These are phyloP conservation scores for Metridium senile DNA, from an alignment of 92 coral and sea anemone genomes.

Conservation along the genomic window DNA sequence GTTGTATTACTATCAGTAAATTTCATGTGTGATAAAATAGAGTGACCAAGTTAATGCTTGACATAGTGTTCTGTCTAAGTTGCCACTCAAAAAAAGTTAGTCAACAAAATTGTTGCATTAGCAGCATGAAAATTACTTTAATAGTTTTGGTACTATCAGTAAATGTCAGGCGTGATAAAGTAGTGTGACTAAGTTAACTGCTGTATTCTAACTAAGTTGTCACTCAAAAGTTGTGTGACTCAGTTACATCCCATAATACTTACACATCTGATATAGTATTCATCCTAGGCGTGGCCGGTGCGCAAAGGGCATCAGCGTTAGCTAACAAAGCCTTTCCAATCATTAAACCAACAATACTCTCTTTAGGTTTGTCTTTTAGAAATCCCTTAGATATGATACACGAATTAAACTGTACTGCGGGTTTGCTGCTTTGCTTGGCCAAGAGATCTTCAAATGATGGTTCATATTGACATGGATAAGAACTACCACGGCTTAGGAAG, in stretches of 20 bases:
- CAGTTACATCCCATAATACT: slow-evolving; percentile 26
- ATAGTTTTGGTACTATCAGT: too few species aligned
- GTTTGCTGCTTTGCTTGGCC: slow-evolving; percentile 54
- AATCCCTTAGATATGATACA: slow-evolving; percentile 92
- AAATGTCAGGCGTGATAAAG: too few species aligned
- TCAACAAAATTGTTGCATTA: too few species aligned
- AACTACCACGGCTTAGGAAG: slow-evolving; percentile 77
- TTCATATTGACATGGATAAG: slow-evolving; percentile 64
- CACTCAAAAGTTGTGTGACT: not conserved
- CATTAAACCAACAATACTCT: slow-evolving; percentile 83
- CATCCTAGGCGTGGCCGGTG: slow-evolving; percentile 94
- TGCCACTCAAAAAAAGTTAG: too few species aligned
- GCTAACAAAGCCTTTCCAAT: slow-evolving; percentile 90
- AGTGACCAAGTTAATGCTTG: too few species aligned
- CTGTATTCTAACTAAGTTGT: not conserved
- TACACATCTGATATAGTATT: slow-evolving; percentile 89
- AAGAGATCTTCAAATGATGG: slow-evolving; percentile 70
- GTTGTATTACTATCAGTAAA: too few species aligned
- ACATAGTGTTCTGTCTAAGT: too few species aligned
- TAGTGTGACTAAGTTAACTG: too few species aligned
- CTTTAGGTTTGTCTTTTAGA: slow-evolving; percentile 86
- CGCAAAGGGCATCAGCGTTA: slow-evolving; percentile 93
- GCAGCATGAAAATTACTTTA: too few species aligned
- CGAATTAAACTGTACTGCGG: slow-evolving; percentile 88
- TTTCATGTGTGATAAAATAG: too few species aligned